Base-by-base conservation (phyloP, 2,797 vertebrate species). In the Sylvilagus floridanus region DNA sequence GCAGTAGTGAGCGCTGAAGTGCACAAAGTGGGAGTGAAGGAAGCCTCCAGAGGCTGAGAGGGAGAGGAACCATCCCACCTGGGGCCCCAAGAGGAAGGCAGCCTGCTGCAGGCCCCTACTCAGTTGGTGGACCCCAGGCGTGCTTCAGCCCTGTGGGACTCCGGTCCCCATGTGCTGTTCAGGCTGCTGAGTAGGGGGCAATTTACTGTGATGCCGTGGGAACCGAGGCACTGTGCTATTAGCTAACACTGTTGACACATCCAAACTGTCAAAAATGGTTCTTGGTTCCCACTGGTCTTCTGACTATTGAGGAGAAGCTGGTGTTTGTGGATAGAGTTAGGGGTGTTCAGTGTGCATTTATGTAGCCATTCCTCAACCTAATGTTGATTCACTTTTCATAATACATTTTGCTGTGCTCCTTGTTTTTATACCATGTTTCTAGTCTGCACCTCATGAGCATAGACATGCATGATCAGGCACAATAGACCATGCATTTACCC, bases 381-480 rank as follows among this genome's bases (percentile, higher is more conserved):
- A 57, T 50, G 35, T 30, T 54, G 22, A 86, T 17, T 50, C 83
- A 5, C 13, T 62, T 88, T 35, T 47, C 6, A 11, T 90, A 52
- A 66, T 88, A 75, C 2, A 19, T 94, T 79, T 92, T 85, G 12
- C 30, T 83, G 2, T 62, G 4, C 28, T 86, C 3, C 54, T 91
- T 89, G 72, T 84, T 89, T 93, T 82, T 24, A 78, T 83, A 84
- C 66, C 7, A 42, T 42, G 68, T 82, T 79, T 7, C 24, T 47
- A 16, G 63, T 52, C 65, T 86, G n/a, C 7, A 52, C 84, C 26
- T 50, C 52, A 9, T 37, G 7, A 89, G 60, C 5, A 68, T 14
- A 63, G 66, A 72, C 16, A 30, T 5, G 24, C 17, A 78, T n/a
- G n/a, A 14, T 79, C 71, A 68, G 32, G 22, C 32, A 91, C n/a